Base-by-base conservation (phyloP, 2,797 vertebrate species). In the Melanotaenia trifasciata region DNA sequence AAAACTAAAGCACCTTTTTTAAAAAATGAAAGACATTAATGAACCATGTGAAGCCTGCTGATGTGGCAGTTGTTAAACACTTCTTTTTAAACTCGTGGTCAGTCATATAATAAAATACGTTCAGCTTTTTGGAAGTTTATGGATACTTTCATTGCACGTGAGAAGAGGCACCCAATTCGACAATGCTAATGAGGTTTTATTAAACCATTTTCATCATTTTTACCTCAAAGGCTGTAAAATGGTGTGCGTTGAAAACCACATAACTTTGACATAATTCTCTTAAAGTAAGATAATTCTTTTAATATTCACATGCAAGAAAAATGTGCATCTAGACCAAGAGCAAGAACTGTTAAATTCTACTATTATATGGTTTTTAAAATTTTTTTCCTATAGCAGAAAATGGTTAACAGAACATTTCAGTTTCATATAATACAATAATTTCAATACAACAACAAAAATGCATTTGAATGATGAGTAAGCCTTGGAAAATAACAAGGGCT, bases 1-100 rank as follows among this genome's bases (percentile, higher is more conserved):
- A 78, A 85, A 84, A 75, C 78, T 81, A 76, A 87, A 90, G 87
- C 89, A 91, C 89, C 89, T 89, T 90, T 86, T 50, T 54, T 33
- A 33, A 56, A 40, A 64, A 74, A 67, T 70, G 70, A 84, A 76
- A 74, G 61, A 76, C 59, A 81, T 78, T 38, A 61, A 57, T 60
- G 24, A 78, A 82, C 68, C 40, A 72, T 80, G 70, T 76, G 60
- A 85, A 87, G 67, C 81, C 86, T 87, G 78, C 85, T 87, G 83
- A 87, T 72, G 73, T 59, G 59, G 76, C 79, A 71, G 79, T 28
- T 43, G 51, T 66, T 47, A 71, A 70, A 76, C 70, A 76, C 33
- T 76, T 67, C 50, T 63, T 58, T 57, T 22, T 40, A 26, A 43
- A 65, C 71, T 76, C 13, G 22, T 53, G 57, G 40, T 68, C 58